A percentile compares a stretch with the other conserved stretches of the same genome.
These are phyloP conservation scores for Drosophila anomelani DNA, from an alignment of 2,888 invertebrate genomes.

Conservation along the genomic window DNA sequence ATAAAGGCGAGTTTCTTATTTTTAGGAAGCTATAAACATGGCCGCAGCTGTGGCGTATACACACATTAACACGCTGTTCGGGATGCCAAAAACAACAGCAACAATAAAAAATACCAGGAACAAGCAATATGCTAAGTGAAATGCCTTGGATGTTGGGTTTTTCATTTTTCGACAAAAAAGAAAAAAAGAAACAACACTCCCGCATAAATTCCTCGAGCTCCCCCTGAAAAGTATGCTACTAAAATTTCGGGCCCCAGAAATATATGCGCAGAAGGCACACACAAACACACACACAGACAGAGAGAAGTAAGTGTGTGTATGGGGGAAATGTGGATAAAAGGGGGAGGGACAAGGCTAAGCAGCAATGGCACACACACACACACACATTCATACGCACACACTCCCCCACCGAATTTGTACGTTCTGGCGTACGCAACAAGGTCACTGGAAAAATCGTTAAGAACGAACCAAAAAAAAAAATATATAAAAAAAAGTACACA, in stretches of 20 bases:
- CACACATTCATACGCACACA: slow-evolving; percentile 23
- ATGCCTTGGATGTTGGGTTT: slow-evolving; percentile 26
- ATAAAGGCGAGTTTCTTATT: not conserved
- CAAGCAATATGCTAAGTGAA: slow-evolving; percentile 42
- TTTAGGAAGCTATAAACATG: slow-evolving; percentile 1
- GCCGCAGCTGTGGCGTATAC: slow-evolving; percentile 16
- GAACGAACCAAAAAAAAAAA: slow-evolving; percentile 56
- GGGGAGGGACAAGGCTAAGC: slow-evolving; percentile 66
- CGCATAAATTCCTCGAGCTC: slow-evolving; percentile 47
- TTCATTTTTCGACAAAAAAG: not conserved
- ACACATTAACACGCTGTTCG: slow-evolving; percentile 6
- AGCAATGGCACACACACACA: slow-evolving; percentile 49
- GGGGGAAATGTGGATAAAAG: slow-evolving; percentile 30
- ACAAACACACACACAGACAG: slow-evolving; percentile 14
- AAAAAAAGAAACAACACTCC: slow-evolving; percentile 5
- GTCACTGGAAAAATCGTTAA: slow-evolving; percentile 85
- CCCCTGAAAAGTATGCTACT: slow-evolving; percentile 64
- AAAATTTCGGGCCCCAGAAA: slow-evolving; percentile 33
- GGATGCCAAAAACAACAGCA: slow-evolving; percentile 4
- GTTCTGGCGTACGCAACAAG: slow-evolving; percentile 83
- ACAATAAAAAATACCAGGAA: slow-evolving; percentile 29
- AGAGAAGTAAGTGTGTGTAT: slow-evolving; percentile 10
- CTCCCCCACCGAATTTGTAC: slow-evolving; percentile 51
- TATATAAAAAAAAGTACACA: slow-evolving; percentile 25
- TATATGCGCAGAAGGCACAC: slow-evolving; percentile 30